These are phyloP conservation scores for Drosophila recens DNA, from an alignment of 2,888 invertebrate genomes.

Conservation along the genomic window DNA sequence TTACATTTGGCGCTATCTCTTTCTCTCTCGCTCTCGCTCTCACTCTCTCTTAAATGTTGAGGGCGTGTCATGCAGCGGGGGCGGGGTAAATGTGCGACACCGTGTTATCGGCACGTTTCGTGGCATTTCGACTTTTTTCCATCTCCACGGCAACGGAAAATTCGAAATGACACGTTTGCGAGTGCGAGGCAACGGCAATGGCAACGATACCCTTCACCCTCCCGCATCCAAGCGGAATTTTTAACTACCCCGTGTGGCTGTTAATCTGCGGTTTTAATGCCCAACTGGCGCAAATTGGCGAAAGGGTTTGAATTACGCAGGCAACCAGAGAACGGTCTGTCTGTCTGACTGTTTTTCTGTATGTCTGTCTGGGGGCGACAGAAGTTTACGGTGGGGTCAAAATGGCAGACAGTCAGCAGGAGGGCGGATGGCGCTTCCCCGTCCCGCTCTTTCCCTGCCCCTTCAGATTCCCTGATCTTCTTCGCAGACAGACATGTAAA, in stretches of 20 bases:
- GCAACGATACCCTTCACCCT: slow-evolving; percentile 17
- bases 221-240: slow-evolving; percentile 32
- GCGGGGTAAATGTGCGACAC: slow-evolving; percentile 72
- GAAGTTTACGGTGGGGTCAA: slow-evolving; percentile 11
- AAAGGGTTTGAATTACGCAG: slow-evolving; percentile 72
- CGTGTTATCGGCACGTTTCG: slow-evolving; percentile 83
- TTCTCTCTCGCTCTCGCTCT: slow-evolving; percentile 12
- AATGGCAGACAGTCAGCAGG: slow-evolving; percentile 25
- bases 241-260: slow-evolving; percentile 77
- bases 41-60: slow-evolving; percentile 1
- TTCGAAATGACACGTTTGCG: slow-evolving; percentile 75
- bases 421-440: slow-evolving; percentile 7
- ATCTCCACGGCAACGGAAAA: slow-evolving; percentile 62
- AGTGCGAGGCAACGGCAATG: slow-evolving; percentile 40
- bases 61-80: slow-evolving; percentile 39
- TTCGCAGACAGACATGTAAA: slow-evolving; percentile 66
- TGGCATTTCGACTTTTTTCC: slow-evolving; percentile 50
- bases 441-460: neutral
- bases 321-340: slow-evolving; percentile 8
- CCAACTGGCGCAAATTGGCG: slow-evolving; percentile 78
- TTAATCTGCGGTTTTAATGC: slow-evolving; percentile 81
- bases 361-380: neutral
- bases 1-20: slow-evolving; percentile 57
- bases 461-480: neutral
- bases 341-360: neutral